A percentile compares a stretch with the other conserved stretches of the same genome.
phyloP scores from a whole-genome alignment of 1,140 invertebrate genomes.

The Anastrepha obliqua region DNA sequence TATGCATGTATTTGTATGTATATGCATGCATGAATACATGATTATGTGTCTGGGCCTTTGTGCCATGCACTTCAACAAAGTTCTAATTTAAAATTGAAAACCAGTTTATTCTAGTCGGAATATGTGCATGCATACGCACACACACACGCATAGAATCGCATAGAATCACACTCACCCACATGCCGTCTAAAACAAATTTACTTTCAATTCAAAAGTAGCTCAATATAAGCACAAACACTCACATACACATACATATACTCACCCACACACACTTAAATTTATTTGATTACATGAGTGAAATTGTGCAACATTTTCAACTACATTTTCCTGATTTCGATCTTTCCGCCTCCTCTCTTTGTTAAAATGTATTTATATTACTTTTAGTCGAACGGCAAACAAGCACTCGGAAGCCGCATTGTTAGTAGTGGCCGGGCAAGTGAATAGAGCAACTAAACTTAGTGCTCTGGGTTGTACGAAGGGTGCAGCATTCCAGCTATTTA shows the following conservation, averaged over 20 bases:
- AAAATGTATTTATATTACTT: constrained; percentile 1
- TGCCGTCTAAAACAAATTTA: not conserved
- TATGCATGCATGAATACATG: constrained; percentile 1
- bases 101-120: not conserved
- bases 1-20: not conserved
- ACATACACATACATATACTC: not conserved
- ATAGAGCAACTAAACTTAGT: not conserved
- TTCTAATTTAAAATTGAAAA: constrained; percentile 50
- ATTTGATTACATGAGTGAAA: constrained; percentile 47
- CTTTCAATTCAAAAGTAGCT: constrained; percentile 42
- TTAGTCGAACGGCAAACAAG: constrained; percentile 33
- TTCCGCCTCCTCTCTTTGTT: constrained; percentile 21
- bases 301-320: constrained; percentile 49
- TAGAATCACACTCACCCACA: too few species aligned
- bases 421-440: not conserved
- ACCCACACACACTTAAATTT: not conserved
- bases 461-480: not conserved
- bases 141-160: not conserved
- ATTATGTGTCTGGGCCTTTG: not conserved
- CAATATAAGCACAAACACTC: not conserved
- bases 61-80: constrained; percentile 19
- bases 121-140: not conserved
- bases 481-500: not conserved
- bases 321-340: constrained; percentile 46
- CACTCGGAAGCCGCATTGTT: not conserved